Conservation (phyloP, 2,888 invertebrate genomes). For the Oegoconia quadripuncta region DNA sequence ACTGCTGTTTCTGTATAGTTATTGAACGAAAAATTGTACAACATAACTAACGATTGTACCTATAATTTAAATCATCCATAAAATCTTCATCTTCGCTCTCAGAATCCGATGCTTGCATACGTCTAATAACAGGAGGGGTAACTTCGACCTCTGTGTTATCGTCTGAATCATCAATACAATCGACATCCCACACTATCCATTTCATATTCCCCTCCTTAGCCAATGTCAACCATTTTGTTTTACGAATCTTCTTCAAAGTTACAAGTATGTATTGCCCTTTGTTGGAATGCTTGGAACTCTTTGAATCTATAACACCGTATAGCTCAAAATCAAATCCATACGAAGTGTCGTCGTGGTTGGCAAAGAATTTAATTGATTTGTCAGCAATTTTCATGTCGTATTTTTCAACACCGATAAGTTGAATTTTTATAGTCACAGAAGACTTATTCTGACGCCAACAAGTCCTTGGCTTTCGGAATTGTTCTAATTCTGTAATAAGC, state of each 20-base stretch:
- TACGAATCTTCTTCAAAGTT: slow-evolving; percentile 42
- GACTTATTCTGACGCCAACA: slow-evolving; percentile 56
- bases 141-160: slow-evolving; percentile 29
- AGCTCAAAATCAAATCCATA: slow-evolving; percentile 60
- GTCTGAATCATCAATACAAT: slow-evolving; percentile 50
- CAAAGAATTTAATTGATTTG: slow-evolving; percentile 40
- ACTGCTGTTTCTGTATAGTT: no score
- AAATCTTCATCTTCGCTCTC: slow-evolving; percentile 40
- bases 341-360: slow-evolving; percentile 34
- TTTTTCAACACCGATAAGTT: slow-evolving; percentile 45
- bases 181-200: slow-evolving; percentile 61
- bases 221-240: slow-evolving; percentile 53
- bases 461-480: slow-evolving; percentile 46
- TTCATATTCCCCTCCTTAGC: slow-evolving; percentile 37
- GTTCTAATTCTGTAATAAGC: slow-evolving; percentile 7
- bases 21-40: no score
- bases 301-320: slow-evolving; percentile 49
- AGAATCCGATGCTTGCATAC: slow-evolving; percentile 32
- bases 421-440: slow-evolving; percentile 49
- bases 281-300: slow-evolving; percentile 39
- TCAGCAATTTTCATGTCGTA: slow-evolving; percentile 49
- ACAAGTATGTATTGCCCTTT: slow-evolving; percentile 62
- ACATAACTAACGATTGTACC: slow-evolving; percentile 6
- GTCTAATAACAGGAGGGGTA: slow-evolving; percentile 28
- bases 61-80: slow-evolving; percentile 31